phyloP scores from a whole-genome alignment of 2,797 vertebrate species.

The Galagoides demidoff region DNA sequence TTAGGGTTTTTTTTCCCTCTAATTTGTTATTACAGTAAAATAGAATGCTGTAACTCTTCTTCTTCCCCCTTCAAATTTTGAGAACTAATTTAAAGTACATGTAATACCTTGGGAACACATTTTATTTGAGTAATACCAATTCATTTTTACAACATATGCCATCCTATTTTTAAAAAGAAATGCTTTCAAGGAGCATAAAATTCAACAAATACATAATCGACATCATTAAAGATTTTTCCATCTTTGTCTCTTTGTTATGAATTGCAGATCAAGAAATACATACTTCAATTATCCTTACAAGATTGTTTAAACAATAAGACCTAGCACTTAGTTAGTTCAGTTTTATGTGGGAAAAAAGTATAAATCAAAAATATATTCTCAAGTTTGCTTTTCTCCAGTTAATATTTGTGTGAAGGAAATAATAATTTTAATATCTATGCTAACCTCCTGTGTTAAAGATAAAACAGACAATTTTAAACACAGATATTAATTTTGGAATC shows the following conservation, averaged over 20 bases:
- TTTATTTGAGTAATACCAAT: conserved; percentile 57
- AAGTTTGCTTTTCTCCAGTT: background rate
- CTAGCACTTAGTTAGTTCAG: background rate
- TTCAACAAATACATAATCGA: background rate
- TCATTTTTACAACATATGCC: conserved; percentile 3
- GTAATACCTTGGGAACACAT: background rate
- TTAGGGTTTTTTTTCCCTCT: background rate
- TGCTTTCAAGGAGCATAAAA: conserved; percentile 17
- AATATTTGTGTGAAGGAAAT: background rate
- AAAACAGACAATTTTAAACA: background rate
- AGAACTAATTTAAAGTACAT: conserved; percentile 42
- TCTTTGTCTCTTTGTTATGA: conserved; percentile 7
- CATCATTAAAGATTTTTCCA: conserved; percentile 12
- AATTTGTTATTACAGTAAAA: conserved; percentile 22
- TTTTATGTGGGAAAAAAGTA: background rate
- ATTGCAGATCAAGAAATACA: background rate
- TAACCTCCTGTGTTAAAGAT: background rate
- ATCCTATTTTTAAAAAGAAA: background rate
- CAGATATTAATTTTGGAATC: background rate
- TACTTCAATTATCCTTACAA: background rate
- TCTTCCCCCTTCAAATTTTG: background rate
- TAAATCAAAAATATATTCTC: background rate
- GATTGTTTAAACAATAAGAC: background rate
- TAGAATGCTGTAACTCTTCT: background rate
- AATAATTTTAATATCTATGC: background rate